phyloP scores from a whole-genome alignment of 2,113 vertebrate genomes.

The Gyps fulvus region DNA sequence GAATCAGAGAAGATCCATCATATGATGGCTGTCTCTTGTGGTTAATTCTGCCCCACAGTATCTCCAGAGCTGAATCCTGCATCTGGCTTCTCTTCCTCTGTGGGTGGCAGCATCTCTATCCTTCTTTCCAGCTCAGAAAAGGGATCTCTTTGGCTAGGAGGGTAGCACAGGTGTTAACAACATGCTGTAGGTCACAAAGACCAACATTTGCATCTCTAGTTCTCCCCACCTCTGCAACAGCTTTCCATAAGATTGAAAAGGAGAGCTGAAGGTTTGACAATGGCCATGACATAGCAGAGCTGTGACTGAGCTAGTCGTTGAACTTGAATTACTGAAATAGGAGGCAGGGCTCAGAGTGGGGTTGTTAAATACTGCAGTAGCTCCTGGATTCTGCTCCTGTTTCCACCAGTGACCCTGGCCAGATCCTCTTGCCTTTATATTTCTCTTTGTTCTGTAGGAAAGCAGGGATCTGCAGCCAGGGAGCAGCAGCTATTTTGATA shows the following conservation, averaged over 20 bases:
- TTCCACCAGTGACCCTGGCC: not conserved
- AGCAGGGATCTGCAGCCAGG: not conserved
- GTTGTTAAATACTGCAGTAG: not conserved
- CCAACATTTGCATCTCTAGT: not conserved
- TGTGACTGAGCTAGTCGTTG: not conserved
- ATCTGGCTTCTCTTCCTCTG: not conserved
- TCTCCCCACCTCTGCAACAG: not conserved
- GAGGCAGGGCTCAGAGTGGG: not conserved
- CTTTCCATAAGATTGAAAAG: not conserved
- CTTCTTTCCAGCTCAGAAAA: not conserved
- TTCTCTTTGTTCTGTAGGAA: not conserved
- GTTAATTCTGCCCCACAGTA: not conserved
- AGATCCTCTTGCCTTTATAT: not conserved
- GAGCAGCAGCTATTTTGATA: not conserved
- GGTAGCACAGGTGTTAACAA: not conserved
- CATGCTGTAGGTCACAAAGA: not conserved
- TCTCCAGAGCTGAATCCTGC: not conserved
- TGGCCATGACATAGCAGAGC: not conserved
- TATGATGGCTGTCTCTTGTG: not conserved
- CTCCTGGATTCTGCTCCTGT: not conserved
- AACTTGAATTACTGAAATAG: not conserved
- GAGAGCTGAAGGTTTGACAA: not conserved
- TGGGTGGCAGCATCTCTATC: not conserved
- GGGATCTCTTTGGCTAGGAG: not conserved
- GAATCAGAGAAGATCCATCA: not conserved